A percentile compares a stretch with the other conserved stretches of the same genome.
Evolutionary conservation across 2,113 vertebrate genomes (phyloP).

Genomic region (Zeus faber): DNA sequence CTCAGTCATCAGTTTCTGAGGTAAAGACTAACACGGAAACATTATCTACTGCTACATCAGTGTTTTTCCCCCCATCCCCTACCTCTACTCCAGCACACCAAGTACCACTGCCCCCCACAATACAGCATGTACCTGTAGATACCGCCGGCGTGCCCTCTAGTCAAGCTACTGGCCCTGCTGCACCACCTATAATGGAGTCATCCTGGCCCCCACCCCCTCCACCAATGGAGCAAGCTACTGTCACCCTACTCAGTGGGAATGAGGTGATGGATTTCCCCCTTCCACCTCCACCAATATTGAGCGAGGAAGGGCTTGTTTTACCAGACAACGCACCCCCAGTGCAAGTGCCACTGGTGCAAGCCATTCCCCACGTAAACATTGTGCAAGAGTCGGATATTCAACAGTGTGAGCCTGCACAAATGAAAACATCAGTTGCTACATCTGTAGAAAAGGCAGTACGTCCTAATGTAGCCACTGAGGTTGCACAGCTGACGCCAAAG

Average conservation of each 20-base stretch:
- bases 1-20: conserved; percentile 11
- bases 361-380: background rate
- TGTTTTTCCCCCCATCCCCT: conserved; percentile 63
- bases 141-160: conserved; percentile 1
- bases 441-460: conserved; percentile 12
- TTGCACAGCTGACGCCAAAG: background rate
- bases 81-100: conserved; percentile 74
- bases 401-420: background rate
- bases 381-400: background rate
- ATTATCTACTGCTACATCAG: conserved; percentile 30
- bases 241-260: conserved; percentile 63
- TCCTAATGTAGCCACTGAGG: conserved; percentile 1
- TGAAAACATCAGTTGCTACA: background rate
- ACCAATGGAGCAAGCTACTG: conserved; percentile 57
- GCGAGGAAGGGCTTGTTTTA: conserved; percentile 15
- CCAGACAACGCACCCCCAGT: conserved; percentile 75
- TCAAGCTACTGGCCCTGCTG: conserved; percentile 10
- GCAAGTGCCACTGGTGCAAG: conserved; percentile 33
- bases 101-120: conserved; percentile 74
- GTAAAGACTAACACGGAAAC: conserved; percentile 10
- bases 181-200: conserved; percentile 31
- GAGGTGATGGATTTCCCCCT: conserved; percentile 74
- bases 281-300: conserved; percentile 57
- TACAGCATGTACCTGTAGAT: conserved; percentile 48
- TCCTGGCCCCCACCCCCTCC: conserved; percentile 81